A percentile compares a stretch with the other conserved stretches of the same genome.
Evolutionary conservation across 1,140 invertebrate species (phyloP).

Genomic region (Aphelenchoides fujianensis): DNA sequence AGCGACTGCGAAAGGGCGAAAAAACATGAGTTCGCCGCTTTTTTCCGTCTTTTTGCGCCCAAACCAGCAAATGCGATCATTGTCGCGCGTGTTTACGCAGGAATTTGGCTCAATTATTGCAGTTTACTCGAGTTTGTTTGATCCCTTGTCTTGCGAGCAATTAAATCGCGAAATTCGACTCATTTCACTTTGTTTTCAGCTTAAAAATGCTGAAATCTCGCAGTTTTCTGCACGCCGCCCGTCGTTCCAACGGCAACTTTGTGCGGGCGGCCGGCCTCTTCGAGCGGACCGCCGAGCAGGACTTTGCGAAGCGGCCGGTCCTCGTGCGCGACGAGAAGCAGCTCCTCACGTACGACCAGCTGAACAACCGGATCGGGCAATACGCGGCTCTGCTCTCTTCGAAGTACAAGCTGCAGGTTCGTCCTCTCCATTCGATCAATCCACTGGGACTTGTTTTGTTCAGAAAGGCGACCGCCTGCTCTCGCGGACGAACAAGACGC

Average conservation of each 20-base stretch:
- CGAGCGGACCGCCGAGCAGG: constrained; percentile 22
- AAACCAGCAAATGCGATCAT: no score
- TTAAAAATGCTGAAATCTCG: constrained; percentile 28
- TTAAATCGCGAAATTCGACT: no score
- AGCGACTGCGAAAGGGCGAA: no score
- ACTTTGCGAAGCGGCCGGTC: constrained; percentile 36
- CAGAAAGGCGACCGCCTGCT: constrained; percentile 59
- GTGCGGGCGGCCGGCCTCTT: constrained; percentile 32
- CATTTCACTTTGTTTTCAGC: neutral
- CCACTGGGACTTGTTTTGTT: no score
- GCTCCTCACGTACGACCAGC: constrained; percentile 44
- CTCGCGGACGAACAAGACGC: constrained; percentile 49
- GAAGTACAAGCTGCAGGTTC: constrained; percentile 49
- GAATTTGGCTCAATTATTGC: no score
- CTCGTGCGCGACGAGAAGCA: constrained; percentile 37
- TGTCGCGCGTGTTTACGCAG: no score
- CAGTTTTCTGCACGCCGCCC: neutral
- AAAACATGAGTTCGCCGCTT: no score
- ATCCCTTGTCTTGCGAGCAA: no score
- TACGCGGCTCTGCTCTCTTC: constrained; percentile 42
- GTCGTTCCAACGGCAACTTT: constrained; percentile 32
- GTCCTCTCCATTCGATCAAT: constrained; percentile 15
- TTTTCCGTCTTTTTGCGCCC: no score
- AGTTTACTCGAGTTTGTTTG: no score
- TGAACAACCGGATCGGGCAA: constrained; percentile 44